phyloP scores from a whole-genome alignment of 2,113 vertebrate genomes.

The Numenius arquata region DNA sequence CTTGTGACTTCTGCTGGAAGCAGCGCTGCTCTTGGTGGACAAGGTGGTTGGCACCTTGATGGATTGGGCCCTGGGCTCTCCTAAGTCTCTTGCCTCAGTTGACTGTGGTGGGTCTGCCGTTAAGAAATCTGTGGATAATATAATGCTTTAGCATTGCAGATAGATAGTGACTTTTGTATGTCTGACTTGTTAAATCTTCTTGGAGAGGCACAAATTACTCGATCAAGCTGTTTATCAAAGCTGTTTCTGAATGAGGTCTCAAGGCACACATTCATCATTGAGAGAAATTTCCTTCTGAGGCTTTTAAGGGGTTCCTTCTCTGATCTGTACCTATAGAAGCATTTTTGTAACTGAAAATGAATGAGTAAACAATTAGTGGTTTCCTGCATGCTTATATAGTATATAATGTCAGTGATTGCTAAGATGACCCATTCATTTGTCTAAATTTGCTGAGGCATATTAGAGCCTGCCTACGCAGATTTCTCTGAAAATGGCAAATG shows the following conservation, averaged over 20 bases:
- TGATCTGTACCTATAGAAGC: neutral
- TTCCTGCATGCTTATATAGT: constrained; percentile 5
- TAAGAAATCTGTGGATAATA: neutral
- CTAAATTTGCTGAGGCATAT: constrained; percentile 33
- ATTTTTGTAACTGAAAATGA: neutral
- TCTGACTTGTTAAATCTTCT: neutral
- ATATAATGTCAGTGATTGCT: neutral
- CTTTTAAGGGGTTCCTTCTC: neutral
- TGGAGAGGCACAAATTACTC: neutral
- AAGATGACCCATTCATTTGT: constrained; percentile 9
- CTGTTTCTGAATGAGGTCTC: neutral
- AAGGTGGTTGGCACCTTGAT: neutral
- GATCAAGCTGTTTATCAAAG: neutral
- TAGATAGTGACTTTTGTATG: neutral
- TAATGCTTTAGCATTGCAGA: neutral
- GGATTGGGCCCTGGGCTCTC: neutral
- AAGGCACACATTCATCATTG: neutral
- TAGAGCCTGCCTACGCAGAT: constrained; percentile 13
- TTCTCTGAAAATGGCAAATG: constrained; percentile 40
- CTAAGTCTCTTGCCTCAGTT: neutral
- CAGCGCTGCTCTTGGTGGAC: fast-evolving
- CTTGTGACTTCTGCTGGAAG: neutral
- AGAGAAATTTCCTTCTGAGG: neutral
- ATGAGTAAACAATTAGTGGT: neutral
- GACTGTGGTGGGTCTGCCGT: neutral